Conservation (phyloP, 2,797 vertebrate species). For the Manis pentadactyla region DNA sequence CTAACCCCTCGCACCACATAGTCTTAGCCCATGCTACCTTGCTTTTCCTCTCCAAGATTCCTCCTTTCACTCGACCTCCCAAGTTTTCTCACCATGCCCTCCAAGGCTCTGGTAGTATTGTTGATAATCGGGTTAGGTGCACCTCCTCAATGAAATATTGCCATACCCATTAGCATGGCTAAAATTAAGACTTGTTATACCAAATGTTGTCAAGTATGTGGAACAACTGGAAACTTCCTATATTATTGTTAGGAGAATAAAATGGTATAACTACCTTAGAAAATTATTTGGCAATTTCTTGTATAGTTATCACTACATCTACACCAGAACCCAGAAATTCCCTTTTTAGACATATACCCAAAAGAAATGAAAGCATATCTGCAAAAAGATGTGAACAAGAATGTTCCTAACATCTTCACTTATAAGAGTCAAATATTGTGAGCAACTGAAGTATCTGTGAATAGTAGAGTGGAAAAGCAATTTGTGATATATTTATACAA, state of each 20-base stretch:
- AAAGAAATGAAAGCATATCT: background rate
- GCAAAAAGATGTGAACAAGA: background rate
- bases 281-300: constrained; percentile 14
- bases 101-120: background rate
- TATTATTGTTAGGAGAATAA: background rate
- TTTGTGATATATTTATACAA: background rate
- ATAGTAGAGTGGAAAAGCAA: background rate
- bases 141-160: background rate
- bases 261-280: background rate
- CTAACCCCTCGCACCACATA: background rate
- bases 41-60: background rate
- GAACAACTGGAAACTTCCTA: background rate
- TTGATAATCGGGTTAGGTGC: background rate
- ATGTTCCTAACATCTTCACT: background rate
- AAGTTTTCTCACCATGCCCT: background rate
- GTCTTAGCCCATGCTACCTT: background rate
- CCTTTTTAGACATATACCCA: background rate
- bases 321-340: background rate
- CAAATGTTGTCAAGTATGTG: background rate
- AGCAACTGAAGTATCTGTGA: background rate
- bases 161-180: background rate
- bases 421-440: background rate
- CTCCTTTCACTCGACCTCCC: background rate
- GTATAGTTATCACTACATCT: background rate
- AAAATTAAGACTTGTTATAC: background rate